These are phyloP conservation scores for Cacoxenus indagator DNA, from an alignment of 2,888 invertebrate genomes.

Conservation along the genomic window DNA sequence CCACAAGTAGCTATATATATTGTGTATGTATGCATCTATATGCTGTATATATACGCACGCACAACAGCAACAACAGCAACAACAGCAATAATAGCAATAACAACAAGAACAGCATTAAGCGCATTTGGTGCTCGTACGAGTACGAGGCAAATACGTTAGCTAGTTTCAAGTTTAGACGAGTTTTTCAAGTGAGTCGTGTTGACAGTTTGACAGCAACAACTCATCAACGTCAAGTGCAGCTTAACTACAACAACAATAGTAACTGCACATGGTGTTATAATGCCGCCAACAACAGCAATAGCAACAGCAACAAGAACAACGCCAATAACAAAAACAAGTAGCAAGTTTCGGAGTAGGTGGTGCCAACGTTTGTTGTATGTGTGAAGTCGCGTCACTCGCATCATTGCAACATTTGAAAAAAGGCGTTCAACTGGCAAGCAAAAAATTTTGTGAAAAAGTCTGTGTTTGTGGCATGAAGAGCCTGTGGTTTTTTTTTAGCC, in stretches of 20 bases:
- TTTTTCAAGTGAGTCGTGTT: conserved; percentile 57
- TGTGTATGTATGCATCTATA: not conserved
- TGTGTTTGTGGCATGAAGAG: conserved; percentile 26
- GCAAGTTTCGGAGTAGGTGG: not conserved
- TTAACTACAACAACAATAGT: conserved; percentile 13
- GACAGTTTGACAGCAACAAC: conserved; percentile 64
- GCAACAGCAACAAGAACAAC: not conserved
- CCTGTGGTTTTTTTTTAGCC: conserved; percentile 18
- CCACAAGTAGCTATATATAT: not conserved
- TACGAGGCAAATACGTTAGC: conserved; percentile 35
- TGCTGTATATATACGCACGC: conserved; percentile 24
- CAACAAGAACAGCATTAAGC: not conserved
- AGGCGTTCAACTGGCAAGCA: conserved; percentile 3
- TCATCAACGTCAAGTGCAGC: conserved; percentile 59
- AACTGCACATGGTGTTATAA: conserved; percentile 39
- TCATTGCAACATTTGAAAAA: conserved; percentile 16
- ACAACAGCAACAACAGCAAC: not conserved
- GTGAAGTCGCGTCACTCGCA: conserved; percentile 37
- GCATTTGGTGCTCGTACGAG: conserved; percentile 46
- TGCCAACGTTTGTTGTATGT: conserved; percentile 8
- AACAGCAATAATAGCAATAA: not conserved
- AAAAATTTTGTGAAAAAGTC: not conserved
- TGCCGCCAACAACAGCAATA: conserved; percentile 1
- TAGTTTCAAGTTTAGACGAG: conserved; percentile 57
- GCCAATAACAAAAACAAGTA: not conserved